A percentile compares a stretch with the other conserved stretches of the same genome.
These are phyloP conservation scores for Seira musarum DNA, from an alignment of 2,888 invertebrate genomes.

Conservation along the genomic window DNA sequence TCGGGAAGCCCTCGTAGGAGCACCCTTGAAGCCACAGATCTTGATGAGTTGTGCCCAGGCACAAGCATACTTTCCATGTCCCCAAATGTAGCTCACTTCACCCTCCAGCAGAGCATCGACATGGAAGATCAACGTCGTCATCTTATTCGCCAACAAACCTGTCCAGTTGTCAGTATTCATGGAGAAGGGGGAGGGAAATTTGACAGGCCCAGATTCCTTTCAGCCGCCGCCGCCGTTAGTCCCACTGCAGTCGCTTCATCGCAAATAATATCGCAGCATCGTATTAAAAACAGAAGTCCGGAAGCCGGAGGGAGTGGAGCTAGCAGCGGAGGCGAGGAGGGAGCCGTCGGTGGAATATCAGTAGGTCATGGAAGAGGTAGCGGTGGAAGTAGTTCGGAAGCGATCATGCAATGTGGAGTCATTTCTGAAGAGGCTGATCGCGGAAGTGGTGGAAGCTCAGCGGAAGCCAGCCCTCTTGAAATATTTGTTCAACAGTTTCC, in stretches of 20 bases:
- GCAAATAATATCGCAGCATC: slow-evolving; percentile 67
- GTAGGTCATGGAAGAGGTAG: slow-evolving; percentile 62
- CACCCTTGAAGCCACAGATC: slow-evolving; percentile 66
- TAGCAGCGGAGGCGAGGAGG: slow-evolving; percentile 52
- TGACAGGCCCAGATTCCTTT: slow-evolving; percentile 68
- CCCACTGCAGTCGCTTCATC: slow-evolving; percentile 68
- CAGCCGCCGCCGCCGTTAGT: slow-evolving; percentile 69
- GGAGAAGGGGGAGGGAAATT: slow-evolving; percentile 67
- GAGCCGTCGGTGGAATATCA: slow-evolving; percentile 26
- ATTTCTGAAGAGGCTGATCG: slow-evolving; percentile 68
- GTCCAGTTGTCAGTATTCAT: slow-evolving; percentile 68
- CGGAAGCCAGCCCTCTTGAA: slow-evolving; percentile 69
- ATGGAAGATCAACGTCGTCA: slow-evolving; percentile 69
- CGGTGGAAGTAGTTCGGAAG: slow-evolving; percentile 68
- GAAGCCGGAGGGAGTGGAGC: slow-evolving; percentile 61
- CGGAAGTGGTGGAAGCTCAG: slow-evolving; percentile 67
- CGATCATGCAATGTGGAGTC: slow-evolving; percentile 67
- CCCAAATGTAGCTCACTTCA: slow-evolving; percentile 68
- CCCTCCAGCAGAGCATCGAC: slow-evolving; percentile 67
- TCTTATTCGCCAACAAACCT: slow-evolving; percentile 69
- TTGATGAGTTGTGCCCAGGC: slow-evolving; percentile 69
- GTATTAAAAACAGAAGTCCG: slow-evolving; percentile 67
- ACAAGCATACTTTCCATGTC: slow-evolving; percentile 69
- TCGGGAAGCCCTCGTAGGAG: slow-evolving; percentile 65
- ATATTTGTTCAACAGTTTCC: slow-evolving; percentile 70